A percentile compares a stretch with the other conserved stretches of the same genome.
Conservation (phyloP, 2,113 vertebrate genomes). For the Danionella cerebrum region DNA sequence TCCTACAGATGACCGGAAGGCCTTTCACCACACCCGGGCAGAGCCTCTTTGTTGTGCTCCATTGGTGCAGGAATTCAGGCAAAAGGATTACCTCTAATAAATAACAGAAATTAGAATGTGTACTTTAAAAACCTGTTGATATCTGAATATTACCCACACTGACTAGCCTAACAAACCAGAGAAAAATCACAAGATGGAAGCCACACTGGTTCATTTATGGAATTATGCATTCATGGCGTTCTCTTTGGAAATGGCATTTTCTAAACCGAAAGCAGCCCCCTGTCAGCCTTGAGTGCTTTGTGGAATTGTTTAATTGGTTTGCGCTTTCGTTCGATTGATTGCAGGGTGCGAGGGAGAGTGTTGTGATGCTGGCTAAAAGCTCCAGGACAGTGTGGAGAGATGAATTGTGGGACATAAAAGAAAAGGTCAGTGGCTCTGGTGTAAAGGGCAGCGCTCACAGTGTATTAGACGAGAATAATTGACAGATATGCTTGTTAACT, state of each 20-base stretch:
- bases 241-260: constrained; percentile 60
- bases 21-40: too few species aligned
- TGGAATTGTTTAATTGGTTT: constrained; percentile 67
- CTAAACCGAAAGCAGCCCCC: constrained; percentile 47
- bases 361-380: constrained; percentile 41
- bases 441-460: constrained; percentile 56
- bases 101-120: too few species aligned
- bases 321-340: constrained; percentile 54
- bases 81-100: too few species aligned
- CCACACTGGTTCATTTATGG: constrained; percentile 50
- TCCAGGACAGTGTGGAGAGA: constrained; percentile 6
- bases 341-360: constrained; percentile 38
- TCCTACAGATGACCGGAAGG: too few species aligned
- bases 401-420: constrained; percentile 26
- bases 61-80: too few species aligned
- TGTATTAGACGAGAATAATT: constrained; percentile 61
- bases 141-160: background rate
- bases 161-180: background rate
- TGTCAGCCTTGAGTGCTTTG: constrained; percentile 60
- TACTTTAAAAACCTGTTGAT: background rate
- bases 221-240: constrained; percentile 64
- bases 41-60: too few species aligned
- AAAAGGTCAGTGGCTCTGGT: constrained; percentile 61
- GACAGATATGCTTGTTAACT: constrained; percentile 52
- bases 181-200: background rate